Conservation (phyloP, 1,140 invertebrate species). For the Metopolophium dirhodum region DNA sequence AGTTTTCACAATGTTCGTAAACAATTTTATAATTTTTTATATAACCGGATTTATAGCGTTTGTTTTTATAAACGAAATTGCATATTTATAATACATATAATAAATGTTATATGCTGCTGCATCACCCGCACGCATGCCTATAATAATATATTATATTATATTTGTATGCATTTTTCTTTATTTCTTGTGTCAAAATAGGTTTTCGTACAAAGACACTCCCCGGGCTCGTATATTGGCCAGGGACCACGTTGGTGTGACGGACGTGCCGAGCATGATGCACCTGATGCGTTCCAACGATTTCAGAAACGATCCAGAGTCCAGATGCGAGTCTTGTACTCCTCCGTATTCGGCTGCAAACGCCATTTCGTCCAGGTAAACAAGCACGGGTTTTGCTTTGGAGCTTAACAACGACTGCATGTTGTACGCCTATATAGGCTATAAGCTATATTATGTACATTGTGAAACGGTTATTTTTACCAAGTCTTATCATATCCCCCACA, state of each 20-base stretch:
- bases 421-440: no score
- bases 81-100: no score
- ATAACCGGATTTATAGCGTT: no score
- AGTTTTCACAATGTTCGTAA: no score
- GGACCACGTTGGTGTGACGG: background rate
- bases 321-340: conserved; percentile 71
- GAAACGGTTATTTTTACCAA: no score
- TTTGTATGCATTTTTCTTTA: background rate
- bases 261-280: conserved; percentile 66
- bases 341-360: conserved; percentile 65
- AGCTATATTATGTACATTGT: background rate
- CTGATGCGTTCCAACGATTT: conserved; percentile 80
- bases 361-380: conserved; percentile 37
- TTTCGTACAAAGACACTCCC: conserved; percentile 28
- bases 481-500: no score
- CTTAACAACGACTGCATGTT: background rate
- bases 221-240: conserved; percentile 40
- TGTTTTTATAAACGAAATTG: no score
- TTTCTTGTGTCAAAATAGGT: background rate
- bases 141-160: no score
- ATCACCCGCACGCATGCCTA: no score
- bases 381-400: background rate
- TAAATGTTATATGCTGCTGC: no score
- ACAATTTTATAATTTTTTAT: no score
- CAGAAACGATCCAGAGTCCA: conserved; percentile 72